These are phyloP conservation scores for Allygus modestus DNA, from an alignment of 2,888 invertebrate genomes.

Conservation along the genomic window DNA sequence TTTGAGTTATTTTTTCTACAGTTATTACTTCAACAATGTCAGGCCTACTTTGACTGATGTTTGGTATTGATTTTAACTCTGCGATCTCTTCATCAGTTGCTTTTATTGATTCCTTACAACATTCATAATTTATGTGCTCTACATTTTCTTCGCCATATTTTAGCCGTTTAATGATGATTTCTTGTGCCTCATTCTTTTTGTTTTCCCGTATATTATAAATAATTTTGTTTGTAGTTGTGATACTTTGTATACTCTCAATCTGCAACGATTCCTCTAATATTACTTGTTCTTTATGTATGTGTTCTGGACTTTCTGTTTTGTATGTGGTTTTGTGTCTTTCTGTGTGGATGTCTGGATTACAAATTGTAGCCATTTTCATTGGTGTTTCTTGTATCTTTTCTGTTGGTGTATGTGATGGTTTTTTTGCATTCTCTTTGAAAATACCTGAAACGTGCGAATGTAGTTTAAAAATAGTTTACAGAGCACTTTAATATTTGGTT, in stretches of 20 bases:
- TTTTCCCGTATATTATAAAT: neutral
- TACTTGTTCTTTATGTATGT: constrained; percentile 29
- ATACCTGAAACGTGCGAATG: constrained; percentile 50
- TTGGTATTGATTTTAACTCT: constrained; percentile 19
- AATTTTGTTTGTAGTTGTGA: neutral
- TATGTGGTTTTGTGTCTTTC: constrained; percentile 50
- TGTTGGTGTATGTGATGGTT: constrained; percentile 59
- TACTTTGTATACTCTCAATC: neutral
- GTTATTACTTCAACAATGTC: neutral
- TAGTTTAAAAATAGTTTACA: neutral
- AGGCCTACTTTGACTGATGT: neutral
- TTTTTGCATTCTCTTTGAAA: constrained; percentile 50
- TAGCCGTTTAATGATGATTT: neutral
- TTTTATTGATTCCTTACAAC: constrained; percentile 55
- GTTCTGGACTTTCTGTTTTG: constrained; percentile 43
- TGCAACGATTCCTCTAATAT: constrained; percentile 1
- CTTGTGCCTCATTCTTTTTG: neutral
- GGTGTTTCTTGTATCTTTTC: constrained; percentile 49
- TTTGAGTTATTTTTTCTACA: constrained; percentile 4
- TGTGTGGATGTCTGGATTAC: constrained; percentile 57
- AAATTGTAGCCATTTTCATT: constrained; percentile 52
- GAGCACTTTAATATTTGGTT: too few species aligned
- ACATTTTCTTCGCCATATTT: neutral
- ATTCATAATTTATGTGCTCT: neutral
- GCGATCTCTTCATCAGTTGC: constrained; percentile 50